Evolutionary conservation across 1,140 invertebrate genomes (phyloP).

Genomic region (Conopomorpha cramerella): DNA sequence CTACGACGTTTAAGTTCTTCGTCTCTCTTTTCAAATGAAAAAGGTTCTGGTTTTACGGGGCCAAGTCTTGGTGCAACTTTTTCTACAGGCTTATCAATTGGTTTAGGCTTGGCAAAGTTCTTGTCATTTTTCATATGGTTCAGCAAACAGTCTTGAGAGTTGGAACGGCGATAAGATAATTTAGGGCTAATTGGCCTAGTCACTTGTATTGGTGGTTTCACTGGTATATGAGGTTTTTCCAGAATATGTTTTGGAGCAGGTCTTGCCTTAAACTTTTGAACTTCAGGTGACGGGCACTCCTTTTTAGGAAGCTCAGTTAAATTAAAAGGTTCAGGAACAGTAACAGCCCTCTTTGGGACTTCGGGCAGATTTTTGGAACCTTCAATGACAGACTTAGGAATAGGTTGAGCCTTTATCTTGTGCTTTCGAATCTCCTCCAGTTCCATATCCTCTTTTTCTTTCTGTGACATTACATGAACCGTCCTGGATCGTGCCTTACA

Average conservation of each 20-base stretch:
- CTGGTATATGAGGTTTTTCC: constrained; percentile 30
- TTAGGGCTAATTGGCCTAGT: constrained; percentile 32
- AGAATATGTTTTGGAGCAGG: constrained; percentile 45
- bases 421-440: constrained; percentile 40
- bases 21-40: constrained; percentile 46
- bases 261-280: constrained; percentile 35
- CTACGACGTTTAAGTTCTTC: constrained; percentile 30
- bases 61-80: constrained; percentile 18
- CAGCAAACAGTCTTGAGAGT: no score
- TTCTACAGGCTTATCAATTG: constrained; percentile 12
- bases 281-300: constrained; percentile 13
- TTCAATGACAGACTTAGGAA: constrained; percentile 37
- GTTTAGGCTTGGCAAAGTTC: constrained; percentile 9
- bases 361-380: constrained; percentile 31
- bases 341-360: constrained; percentile 27
- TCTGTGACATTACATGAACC: constrained; percentile 30
- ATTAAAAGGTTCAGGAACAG: constrained; percentile 44
- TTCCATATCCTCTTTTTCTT: constrained; percentile 44
- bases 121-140: constrained; percentile 16
- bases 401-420: constrained; percentile 45
- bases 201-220: constrained; percentile 17
- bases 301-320: constrained; percentile 41
- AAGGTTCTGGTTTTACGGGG: constrained; percentile 34
- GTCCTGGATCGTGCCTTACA: constrained; percentile 33
- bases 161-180: constrained; percentile 24